These are phyloP conservation scores for Ariolimax columbianus DNA, from an alignment of 2,888 invertebrate species.

Conservation along the genomic window DNA sequence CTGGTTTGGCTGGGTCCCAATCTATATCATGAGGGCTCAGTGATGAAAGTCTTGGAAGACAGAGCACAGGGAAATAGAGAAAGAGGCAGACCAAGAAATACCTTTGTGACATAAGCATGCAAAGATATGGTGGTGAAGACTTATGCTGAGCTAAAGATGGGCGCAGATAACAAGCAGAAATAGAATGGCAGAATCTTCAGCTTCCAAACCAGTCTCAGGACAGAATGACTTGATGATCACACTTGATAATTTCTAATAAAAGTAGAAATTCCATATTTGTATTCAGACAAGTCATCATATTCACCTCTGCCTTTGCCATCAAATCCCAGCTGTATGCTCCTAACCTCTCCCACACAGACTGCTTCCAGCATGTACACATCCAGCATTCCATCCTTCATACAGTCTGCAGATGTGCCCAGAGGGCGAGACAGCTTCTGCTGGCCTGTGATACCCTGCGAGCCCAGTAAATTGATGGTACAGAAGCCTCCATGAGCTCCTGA, in stretches of 20 bases:
- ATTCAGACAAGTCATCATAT: not conserved
- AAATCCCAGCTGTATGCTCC: slow-evolving; percentile 70
- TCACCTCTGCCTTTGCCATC: slow-evolving; percentile 65
- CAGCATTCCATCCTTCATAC: slow-evolving; percentile 65
- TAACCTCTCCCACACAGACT: slow-evolving; percentile 72
- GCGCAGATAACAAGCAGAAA: too few species aligned
- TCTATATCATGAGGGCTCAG: too few species aligned
- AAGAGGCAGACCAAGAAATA: too few species aligned
- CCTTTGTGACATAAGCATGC: too few species aligned
- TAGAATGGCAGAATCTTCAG: too few species aligned
- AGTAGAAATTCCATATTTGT: not conserved
- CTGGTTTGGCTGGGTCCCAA: too few species aligned
- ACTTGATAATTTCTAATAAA: not conserved
- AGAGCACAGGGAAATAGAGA: too few species aligned
- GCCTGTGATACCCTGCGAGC: slow-evolving; percentile 74
- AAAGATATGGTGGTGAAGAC: too few species aligned
- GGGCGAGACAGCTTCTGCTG: slow-evolving; percentile 55
- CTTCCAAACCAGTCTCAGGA: too few species aligned
- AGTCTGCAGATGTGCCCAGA: slow-evolving; percentile 45
- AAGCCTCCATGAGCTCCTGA: slow-evolving; percentile 68
- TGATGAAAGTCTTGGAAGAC: too few species aligned
- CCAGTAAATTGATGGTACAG: slow-evolving; percentile 71
- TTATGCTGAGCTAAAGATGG: too few species aligned
- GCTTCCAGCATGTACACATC: slow-evolving; percentile 75
- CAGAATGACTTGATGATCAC: too few species aligned